Evolutionary conservation across 2,113 vertebrate genomes (phyloP), one percentile per base, ranked within the genome.

Genomic region (Turnix velox): DNA sequence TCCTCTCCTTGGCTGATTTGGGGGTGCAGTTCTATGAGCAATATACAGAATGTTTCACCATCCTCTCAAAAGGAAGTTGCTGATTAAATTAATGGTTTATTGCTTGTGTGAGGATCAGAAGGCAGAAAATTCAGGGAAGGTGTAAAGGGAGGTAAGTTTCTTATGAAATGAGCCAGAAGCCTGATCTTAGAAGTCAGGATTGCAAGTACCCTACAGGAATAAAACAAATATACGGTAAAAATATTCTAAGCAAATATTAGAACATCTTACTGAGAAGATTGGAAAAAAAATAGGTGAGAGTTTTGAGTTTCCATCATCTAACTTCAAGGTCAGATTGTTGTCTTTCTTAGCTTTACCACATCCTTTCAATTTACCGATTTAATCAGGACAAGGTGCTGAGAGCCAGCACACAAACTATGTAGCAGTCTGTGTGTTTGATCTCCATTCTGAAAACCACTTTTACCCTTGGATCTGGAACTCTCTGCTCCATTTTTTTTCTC

Each of bases 241-340:
- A 63, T 35, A 59, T 61, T 87, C 49, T 87, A 87, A 93, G 33
- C 40, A 84, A 82, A 63, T 71, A 62, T 7, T 76, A 68, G 51
- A 40, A 94, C 18, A 20, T 66, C 42, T 88, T 68, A 59, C 55
- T 75, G 73, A 72, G 65, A 72, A 87, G 80, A 68, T 65, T 40
- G 51, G n/a, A n/a, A 18, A 88, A 84, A 88, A 94, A 78, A 18
- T 74, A 91, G 57, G 49, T 91, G 81, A 80, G 84, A 76, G 75
- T 40, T 86, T 75, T 68, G 86, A 74, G 54, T 57, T 96, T 61
- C 85, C 75, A 27, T 16, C 1, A 2, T 78, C 45, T 75, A 61
- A 67, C n/a, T 68, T 76, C 62, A 43, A 72, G 69, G 68, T 94
- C 49, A 89, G 43, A 84, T 93, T 87, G 45, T 84, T 71, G 42